phyloP scores from a whole-genome alignment of 2,113 vertebrate species.

The Nothoprocta perdicaria region DNA sequence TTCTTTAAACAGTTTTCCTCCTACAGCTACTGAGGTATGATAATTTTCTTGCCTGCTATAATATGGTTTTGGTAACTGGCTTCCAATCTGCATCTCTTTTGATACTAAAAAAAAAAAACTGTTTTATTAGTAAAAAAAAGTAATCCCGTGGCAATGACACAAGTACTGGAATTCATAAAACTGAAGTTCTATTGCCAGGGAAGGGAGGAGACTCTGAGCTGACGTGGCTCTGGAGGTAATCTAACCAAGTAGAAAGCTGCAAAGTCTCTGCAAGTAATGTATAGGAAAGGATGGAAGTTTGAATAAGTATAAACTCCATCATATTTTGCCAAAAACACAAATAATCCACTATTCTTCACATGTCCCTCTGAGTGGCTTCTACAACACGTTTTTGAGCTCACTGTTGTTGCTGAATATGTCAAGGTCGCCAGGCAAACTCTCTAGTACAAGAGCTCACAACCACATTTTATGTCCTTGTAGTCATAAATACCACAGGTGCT shows the following conservation, averaged over 20 bases:
- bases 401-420: neutral
- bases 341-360: neutral
- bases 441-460: neutral
- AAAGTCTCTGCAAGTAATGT: neutral
- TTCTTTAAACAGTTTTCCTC: neutral
- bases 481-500: neutral
- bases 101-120: conserved; percentile 30
- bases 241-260: neutral
- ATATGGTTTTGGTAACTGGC: conserved; percentile 37
- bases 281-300: neutral
- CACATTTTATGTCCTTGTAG: neutral
- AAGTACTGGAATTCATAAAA: neutral
- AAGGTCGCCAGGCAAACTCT: neutral
- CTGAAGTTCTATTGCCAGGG: neutral
- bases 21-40: neutral
- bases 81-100: neutral
- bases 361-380: neutral
- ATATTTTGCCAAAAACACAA: neutral
- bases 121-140: conserved; percentile 23
- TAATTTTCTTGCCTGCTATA: conserved; percentile 14
- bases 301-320: neutral
- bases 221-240: neutral
- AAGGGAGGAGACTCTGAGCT: neutral
- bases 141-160: neutral
- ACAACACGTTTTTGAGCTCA: neutral